phyloP scores from a whole-genome alignment of 2,113 vertebrate genomes.

The Trematocara unimaculatum region DNA sequence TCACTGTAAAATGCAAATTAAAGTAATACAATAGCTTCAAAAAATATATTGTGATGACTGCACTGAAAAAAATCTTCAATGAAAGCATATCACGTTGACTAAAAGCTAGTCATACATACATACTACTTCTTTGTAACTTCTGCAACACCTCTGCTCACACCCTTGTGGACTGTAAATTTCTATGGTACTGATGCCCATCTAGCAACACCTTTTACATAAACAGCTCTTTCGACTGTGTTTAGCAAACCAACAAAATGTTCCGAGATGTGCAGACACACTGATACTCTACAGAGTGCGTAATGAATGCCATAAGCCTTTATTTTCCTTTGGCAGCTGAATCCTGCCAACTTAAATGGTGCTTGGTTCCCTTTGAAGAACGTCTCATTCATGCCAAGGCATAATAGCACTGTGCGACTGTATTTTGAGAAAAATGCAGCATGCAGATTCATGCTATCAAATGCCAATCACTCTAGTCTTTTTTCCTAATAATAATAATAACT shows the following conservation, averaged over 20 bases:
- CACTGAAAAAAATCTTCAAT: neutral
- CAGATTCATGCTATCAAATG: neutral
- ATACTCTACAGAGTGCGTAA: neutral
- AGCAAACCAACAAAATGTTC: neutral
- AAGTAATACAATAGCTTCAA: neutral
- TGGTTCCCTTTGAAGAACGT: neutral
- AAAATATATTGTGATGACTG: neutral
- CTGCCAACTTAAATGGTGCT: constrained; percentile 10
- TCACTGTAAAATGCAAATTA: neutral
- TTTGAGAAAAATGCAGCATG: neutral
- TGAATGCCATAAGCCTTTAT: constrained; percentile 13
- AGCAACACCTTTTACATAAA: neutral
- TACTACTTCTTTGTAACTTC: neutral
- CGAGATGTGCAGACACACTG: neutral
- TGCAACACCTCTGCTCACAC: neutral
- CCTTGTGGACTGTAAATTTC: neutral
- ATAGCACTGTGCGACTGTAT: neutral
- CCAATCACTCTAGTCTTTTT: neutral
- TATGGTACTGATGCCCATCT: neutral
- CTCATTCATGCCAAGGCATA: neutral
- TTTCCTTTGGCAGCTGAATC: neutral
- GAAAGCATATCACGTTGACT: neutral
- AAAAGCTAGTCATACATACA: neutral
- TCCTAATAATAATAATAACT: neutral
- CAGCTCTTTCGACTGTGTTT: neutral